Conservation (phyloP, 2,113 vertebrate species). For the Candoia aspera region DNA sequence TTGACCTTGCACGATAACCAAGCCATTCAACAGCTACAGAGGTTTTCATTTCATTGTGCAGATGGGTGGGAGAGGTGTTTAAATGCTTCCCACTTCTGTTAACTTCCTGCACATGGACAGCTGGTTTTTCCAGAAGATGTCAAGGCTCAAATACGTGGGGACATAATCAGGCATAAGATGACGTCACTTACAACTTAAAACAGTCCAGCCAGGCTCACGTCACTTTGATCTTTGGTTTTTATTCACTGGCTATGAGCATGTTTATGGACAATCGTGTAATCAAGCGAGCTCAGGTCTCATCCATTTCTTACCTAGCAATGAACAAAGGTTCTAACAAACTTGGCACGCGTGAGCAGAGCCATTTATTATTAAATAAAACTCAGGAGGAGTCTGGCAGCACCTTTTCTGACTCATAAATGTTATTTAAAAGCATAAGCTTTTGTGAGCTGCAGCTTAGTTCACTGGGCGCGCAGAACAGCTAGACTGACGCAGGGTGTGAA, state of each 20-base stretch:
- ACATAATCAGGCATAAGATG: not conserved
- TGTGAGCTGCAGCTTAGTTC: not conserved
- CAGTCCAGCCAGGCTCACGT: not conserved
- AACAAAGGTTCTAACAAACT: not conserved
- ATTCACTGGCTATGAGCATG: not conserved
- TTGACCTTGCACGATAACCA: not conserved
- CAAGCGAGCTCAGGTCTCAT: too few species aligned
- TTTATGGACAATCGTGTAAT: too few species aligned
- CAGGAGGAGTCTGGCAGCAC: not conserved
- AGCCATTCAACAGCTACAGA: not conserved
- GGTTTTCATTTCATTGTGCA: not conserved
- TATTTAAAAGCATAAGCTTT: not conserved
- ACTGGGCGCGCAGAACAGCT: not conserved
- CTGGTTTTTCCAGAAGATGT: not conserved
- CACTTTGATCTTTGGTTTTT: not conserved
- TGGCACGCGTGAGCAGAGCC: accelerated
- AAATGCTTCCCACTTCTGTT: not conserved
- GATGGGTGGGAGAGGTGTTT: not conserved
- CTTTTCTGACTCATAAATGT: not conserved
- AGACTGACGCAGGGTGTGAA: not conserved
- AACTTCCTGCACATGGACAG: not conserved
- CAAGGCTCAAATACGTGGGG: not conserved
- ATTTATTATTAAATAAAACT: not conserved
- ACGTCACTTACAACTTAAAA: not conserved
- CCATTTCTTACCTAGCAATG: not conserved